Evolutionary conservation across 1,140 invertebrate genomes (phyloP).

Genomic region (Cotesia glomerata): DNA sequence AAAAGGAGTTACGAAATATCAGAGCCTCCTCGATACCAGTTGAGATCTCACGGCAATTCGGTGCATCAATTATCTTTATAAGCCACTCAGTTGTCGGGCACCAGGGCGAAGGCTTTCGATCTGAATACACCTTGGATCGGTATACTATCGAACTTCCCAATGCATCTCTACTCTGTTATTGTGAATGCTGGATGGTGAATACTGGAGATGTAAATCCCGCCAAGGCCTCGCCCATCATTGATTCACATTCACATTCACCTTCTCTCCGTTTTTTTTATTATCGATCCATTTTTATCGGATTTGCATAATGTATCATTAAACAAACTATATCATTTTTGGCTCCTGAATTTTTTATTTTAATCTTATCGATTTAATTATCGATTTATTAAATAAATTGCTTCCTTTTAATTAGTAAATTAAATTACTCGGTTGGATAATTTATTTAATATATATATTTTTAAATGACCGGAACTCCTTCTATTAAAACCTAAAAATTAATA

Average conservation of each 20-base stretch:
- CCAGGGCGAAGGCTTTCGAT: neutral
- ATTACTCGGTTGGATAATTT: no score
- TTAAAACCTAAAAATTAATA: no score
- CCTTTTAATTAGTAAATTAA: no score
- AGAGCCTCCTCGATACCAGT: neutral
- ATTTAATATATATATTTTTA: no score
- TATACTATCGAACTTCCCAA: no score
- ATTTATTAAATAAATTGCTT: neutral
- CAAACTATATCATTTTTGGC: no score
- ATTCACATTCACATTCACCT: no score
- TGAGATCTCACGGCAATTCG: conserved; percentile 23
- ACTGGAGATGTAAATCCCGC: neutral
- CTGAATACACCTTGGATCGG: neutral
- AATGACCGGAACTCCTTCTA: no score
- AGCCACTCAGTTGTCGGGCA: conserved; percentile 19
- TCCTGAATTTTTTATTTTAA: no score
- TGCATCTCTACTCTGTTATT: no score
- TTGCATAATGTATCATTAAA: no score
- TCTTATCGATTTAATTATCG: no score
- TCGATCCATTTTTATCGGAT: neutral
- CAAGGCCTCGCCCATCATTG: neutral
- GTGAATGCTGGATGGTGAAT: neutral
- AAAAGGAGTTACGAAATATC: conserved; percentile 24
- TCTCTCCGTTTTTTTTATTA: neutral
- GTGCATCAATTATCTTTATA: conserved; percentile 35